Evolutionary conservation across 2,888 invertebrate genomes (phyloP).

Genomic region (Mesorhabditis spiculigera): DNA sequence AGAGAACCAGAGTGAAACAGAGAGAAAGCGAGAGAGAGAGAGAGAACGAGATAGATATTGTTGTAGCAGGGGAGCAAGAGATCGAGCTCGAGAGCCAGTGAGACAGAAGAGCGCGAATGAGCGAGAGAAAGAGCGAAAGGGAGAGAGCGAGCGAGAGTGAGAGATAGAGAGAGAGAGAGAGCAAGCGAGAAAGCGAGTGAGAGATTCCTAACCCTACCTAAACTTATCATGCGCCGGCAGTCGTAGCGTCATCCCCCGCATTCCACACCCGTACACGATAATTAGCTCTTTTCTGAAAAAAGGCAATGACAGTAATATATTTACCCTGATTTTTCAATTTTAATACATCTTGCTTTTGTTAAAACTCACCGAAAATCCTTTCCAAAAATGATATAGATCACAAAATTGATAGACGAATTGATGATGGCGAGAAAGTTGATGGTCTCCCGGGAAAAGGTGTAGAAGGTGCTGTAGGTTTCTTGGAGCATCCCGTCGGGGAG

Average conservation of each 20-base stretch:
- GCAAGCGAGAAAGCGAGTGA: too few relatives aligned
- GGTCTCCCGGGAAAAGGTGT: conserved; percentile 51
- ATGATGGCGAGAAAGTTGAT: conserved; percentile 90
- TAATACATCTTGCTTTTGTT: background rate
- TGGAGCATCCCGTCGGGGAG: conserved; percentile 23
- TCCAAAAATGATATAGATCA: conserved; percentile 95
- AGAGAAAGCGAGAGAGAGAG: too few relatives aligned
- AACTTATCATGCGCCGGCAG: conserved; percentile 46
- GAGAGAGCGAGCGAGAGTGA: too few relatives aligned
- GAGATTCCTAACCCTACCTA: background rate
- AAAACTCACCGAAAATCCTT: conserved; percentile 68
- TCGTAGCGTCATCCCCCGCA: conserved; percentile 36
- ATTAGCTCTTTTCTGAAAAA: conserved; percentile 45
- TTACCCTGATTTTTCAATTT: too few relatives aligned
- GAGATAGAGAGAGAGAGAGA: too few relatives aligned
- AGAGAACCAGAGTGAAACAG: too few relatives aligned
- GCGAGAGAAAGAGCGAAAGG: too few relatives aligned
- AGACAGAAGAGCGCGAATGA: too few relatives aligned
- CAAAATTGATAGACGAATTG: conserved; percentile 94
- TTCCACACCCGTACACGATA: conserved; percentile 48
- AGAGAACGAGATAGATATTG: too few relatives aligned
- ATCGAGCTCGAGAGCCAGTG: too few relatives aligned
- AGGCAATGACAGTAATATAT: too few relatives aligned
- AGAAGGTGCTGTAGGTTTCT: conserved; percentile 30
- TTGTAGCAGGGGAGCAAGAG: too few relatives aligned